Percentiles rank a stretch among this genome's conserved stretches.
Evolutionary conservation across 2,888 invertebrate genomes (phyloP).

Genomic region (Deilephila elpenor): DNA sequence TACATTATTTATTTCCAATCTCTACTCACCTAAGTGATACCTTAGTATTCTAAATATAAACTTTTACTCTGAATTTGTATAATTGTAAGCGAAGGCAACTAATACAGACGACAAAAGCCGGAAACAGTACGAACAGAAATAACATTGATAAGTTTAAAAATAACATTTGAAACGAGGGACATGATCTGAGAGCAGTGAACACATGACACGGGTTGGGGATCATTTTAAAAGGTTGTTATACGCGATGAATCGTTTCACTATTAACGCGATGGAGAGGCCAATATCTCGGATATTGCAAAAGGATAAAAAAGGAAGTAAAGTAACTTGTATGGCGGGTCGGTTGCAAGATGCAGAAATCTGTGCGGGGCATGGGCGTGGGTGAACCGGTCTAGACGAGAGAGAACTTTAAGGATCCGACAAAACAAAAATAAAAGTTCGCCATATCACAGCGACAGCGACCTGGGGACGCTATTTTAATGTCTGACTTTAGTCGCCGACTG

Average conservation of each 20-base stretch:
- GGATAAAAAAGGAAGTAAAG: slow-evolving; percentile 79
- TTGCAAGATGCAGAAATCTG: slow-evolving; percentile 84
- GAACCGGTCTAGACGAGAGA: slow-evolving; percentile 82
- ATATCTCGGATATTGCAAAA: slow-evolving; percentile 78
- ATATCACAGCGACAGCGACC: slow-evolving; percentile 69
- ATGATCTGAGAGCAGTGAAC: not conserved
- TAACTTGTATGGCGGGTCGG: slow-evolving; percentile 79
- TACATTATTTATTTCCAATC: not conserved
- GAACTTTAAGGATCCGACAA: slow-evolving; percentile 80
- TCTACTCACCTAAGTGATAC: not conserved
- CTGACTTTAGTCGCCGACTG: slow-evolving; percentile 57
- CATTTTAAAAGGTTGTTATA: slow-evolving; percentile 22
- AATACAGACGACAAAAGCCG: slow-evolving; percentile 8
- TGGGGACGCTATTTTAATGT: slow-evolving; percentile 63
- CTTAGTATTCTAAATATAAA: not conserved
- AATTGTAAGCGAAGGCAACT: not conserved
- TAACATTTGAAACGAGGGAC: slow-evolving; percentile 12
- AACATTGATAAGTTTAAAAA: slow-evolving; percentile 24
- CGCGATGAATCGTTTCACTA: slow-evolving; percentile 64
- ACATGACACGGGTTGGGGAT: slow-evolving; percentile 21
- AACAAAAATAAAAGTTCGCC: slow-evolving; percentile 75
- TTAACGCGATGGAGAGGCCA: slow-evolving; percentile 66
- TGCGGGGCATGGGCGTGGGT: slow-evolving; percentile 75
- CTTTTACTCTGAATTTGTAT: not conserved
- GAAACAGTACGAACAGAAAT: slow-evolving; percentile 8